These are phyloP conservation scores for Drosophila varians DNA, from an alignment of 1,140 invertebrate genomes.

Conservation along the genomic window DNA sequence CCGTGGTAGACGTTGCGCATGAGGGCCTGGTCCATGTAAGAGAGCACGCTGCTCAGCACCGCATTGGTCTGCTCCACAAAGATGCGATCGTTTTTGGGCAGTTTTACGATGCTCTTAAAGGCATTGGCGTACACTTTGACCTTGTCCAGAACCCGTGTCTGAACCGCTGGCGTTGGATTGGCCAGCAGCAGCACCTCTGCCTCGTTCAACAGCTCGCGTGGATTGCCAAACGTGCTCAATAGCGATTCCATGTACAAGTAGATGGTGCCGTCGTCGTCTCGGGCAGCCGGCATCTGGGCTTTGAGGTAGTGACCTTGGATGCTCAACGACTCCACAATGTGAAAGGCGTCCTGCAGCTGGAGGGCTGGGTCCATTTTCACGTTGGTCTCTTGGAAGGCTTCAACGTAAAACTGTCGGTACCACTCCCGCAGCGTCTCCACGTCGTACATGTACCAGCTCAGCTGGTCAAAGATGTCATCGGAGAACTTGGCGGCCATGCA, in stretches of 20 bases:
- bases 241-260: slow-evolving; percentile 64
- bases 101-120: slow-evolving; percentile 63
- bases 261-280: slow-evolving; percentile 40
- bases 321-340: slow-evolving; percentile 50
- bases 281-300: slow-evolving; percentile 23
- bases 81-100: slow-evolving; percentile 55
- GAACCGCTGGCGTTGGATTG: slow-evolving; percentile 37
- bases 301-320: slow-evolving; percentile 63
- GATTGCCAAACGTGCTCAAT: slow-evolving; percentile 48
- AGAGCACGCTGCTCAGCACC: slow-evolving; percentile 38
- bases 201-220: slow-evolving; percentile 40
- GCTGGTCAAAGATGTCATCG: slow-evolving; percentile 61
- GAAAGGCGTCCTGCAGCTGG: slow-evolving; percentile 18
- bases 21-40: slow-evolving; percentile 41
- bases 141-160: slow-evolving; percentile 54
- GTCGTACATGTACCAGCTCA: slow-evolving; percentile 70
- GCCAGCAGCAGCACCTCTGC: slow-evolving; percentile 58
- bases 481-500: slow-evolving; percentile 57
- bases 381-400: slow-evolving; percentile 49
- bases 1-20: slow-evolving; percentile 57
- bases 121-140: slow-evolving; percentile 57
- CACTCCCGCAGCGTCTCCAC: slow-evolving; percentile 58
- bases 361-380: slow-evolving; percentile 39
- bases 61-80: slow-evolving; percentile 61
- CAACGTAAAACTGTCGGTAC: slow-evolving; percentile 60